These are phyloP conservation scores for Eurystomus gularis DNA, from an alignment of 2,113 vertebrate species.

Conservation along the genomic window DNA sequence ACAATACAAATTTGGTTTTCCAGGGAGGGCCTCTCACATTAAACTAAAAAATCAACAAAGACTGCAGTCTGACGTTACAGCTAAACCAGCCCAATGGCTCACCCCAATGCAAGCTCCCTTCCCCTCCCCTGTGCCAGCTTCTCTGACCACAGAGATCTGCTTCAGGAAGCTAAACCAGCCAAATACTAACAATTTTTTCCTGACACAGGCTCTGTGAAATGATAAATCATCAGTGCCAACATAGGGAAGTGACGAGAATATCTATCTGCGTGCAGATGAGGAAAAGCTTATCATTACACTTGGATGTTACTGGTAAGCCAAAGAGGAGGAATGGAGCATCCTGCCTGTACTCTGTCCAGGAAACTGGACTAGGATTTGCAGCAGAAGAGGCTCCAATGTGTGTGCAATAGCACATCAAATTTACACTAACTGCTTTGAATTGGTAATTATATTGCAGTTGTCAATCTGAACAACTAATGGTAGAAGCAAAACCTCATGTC, in stretches of 20 bases:
- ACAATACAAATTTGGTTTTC: not conserved
- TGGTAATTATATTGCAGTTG: not conserved
- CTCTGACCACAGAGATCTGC: not conserved
- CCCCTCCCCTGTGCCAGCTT: not conserved
- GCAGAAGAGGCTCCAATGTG: not conserved
- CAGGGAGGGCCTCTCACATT: not conserved
- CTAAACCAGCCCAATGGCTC: not conserved
- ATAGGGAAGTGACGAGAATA: not conserved
- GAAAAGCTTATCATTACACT: not conserved
- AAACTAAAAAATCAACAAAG: not conserved
- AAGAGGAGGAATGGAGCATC: not conserved
- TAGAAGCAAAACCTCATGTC: not conserved
- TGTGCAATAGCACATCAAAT: not conserved
- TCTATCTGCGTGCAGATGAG: not conserved
- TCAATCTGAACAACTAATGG: not conserved
- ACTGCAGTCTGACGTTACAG: not conserved
- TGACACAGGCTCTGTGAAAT: not conserved
- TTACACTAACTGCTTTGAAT: not conserved
- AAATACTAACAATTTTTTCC: not conserved
- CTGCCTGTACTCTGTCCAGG: not conserved
- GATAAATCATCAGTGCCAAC: not conserved
- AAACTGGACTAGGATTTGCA: not conserved
- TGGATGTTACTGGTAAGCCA: not conserved
- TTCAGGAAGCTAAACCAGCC: not conserved
- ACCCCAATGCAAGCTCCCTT: not conserved